phyloP scores from a whole-genome alignment of 2,797 vertebrate genomes.

The Carduelis carduelis region DNA sequence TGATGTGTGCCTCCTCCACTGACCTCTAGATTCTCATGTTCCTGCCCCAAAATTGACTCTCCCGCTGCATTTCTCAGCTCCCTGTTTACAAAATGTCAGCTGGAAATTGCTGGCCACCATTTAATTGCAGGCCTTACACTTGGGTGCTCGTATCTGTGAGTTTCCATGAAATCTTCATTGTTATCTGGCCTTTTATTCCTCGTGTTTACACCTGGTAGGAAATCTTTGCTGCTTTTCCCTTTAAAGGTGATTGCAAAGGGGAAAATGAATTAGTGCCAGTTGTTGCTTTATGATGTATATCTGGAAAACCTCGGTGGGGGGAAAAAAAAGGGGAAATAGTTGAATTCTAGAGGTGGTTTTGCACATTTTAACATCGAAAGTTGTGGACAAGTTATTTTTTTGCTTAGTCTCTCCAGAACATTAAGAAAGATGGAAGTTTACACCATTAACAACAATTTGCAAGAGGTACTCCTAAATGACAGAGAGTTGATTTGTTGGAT shows the following conservation, averaged over 20 bases:
- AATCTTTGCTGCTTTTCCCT: neutral
- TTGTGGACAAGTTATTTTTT: neutral
- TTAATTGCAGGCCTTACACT: slow-evolving; percentile 5
- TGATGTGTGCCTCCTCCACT: neutral
- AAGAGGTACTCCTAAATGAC: neutral
- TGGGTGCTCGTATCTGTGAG: neutral
- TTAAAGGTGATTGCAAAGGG: slow-evolving; percentile 14
- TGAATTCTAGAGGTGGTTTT: neutral
- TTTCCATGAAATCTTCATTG: slow-evolving; percentile 42
- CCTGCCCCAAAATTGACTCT: neutral
- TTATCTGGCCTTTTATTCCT: slow-evolving; percentile 23
- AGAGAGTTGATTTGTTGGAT: neutral
- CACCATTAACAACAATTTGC: neutral
- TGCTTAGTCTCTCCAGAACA: neutral
- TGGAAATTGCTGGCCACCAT: neutral
- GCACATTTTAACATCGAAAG: neutral
- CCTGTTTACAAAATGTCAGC: neutral
- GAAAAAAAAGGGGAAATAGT: neutral
- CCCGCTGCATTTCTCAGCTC: neutral
- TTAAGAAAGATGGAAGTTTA: neutral
- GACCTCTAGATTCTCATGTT: neutral
- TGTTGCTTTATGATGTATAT: slow-evolving; percentile 25
- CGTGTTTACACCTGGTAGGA: neutral
- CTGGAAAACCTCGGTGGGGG: neutral
- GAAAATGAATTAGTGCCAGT: slow-evolving; percentile 46